These are phyloP conservation scores for Drosophila jambulina DNA, from an alignment of 1,140 invertebrate species.

Conservation along the genomic window DNA sequence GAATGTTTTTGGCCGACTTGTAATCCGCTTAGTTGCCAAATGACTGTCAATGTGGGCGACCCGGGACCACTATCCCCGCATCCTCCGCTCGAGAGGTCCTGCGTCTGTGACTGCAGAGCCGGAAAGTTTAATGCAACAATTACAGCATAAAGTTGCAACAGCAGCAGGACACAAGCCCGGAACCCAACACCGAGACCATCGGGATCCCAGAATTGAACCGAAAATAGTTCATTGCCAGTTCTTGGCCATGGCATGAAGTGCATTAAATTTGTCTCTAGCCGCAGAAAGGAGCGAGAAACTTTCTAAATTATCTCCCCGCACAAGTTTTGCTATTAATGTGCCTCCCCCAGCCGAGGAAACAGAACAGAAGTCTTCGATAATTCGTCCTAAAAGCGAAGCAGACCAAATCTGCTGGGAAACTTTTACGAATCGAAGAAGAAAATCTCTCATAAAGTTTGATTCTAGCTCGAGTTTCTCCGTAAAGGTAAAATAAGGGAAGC, in stretches of 20 bases:
- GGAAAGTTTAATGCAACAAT: conserved; percentile 63
- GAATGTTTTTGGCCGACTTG: conserved; percentile 55
- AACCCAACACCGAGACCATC: conserved; percentile 13
- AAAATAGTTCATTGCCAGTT: conserved; percentile 61
- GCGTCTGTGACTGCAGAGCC: conserved; percentile 13
- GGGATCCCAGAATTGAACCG: conserved; percentile 18
- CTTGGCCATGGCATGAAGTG: conserved; percentile 44
- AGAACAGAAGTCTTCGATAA: conserved; percentile 26
- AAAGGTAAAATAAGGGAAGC: background rate
- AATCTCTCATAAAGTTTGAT: conserved; percentile 26
- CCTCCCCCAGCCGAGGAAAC: background rate
- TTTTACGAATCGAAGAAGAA: conserved; percentile 28
- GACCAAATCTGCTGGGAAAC: conserved; percentile 27
- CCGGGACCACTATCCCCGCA: background rate
- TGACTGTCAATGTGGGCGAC: conserved; percentile 41
- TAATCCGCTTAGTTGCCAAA: conserved; percentile 71
- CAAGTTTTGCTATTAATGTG: conserved; percentile 51
- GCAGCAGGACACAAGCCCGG: conserved; percentile 1
- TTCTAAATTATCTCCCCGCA: conserved; percentile 53
- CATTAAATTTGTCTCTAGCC: conserved; percentile 59
- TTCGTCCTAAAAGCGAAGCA: conserved; percentile 32
- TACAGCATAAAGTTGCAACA: conserved; percentile 60
- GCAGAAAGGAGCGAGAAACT: conserved; percentile 52
- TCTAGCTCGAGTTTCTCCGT: background rate
- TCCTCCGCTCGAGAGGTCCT: background rate